Evolutionary conservation across 2,113 vertebrate genomes (phyloP).

Genomic region (Rhombomys opimus): DNA sequence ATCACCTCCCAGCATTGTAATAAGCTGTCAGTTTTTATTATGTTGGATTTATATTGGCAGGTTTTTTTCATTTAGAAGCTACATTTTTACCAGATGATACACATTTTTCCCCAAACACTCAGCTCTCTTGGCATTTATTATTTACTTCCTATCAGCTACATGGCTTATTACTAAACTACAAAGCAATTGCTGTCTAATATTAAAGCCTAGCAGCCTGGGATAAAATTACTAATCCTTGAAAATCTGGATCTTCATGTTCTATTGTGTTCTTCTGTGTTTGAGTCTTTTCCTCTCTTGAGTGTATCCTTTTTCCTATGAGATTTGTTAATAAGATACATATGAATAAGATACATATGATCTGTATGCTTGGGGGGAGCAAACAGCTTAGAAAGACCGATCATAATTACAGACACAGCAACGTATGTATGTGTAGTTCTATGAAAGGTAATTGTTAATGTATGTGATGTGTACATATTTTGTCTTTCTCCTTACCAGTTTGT

Average conservation of each 20-base stretch:
- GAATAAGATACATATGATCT: neutral
- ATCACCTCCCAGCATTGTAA: neutral
- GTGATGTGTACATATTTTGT: neutral
- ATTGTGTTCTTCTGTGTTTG: neutral
- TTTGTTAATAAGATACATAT: neutral
- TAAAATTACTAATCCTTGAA: constrained; percentile 34
- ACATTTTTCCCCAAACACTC: constrained; percentile 17
- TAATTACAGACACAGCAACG: neutral
- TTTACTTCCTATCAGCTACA: constrained; percentile 5
- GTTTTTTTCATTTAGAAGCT: constrained; percentile 3
- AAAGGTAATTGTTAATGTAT: neutral
- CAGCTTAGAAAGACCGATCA: neutral
- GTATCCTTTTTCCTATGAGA: neutral
- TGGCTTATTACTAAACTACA: constrained; percentile 41
- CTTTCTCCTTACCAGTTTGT: neutral
- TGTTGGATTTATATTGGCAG: constrained; percentile 39
- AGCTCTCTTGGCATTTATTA: neutral
- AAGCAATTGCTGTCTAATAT: constrained; percentile 22
- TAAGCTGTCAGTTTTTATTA: too few relatives aligned
- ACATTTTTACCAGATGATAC: neutral
- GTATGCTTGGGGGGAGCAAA: constrained; percentile 4
- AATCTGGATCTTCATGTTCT: neutral
- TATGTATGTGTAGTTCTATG: neutral
- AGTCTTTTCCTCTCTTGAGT: neutral
- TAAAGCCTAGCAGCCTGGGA: neutral